These are phyloP conservation scores for Linnaemya tessellans DNA, from an alignment of 2,888 invertebrate genomes.

Conservation along the genomic window DNA sequence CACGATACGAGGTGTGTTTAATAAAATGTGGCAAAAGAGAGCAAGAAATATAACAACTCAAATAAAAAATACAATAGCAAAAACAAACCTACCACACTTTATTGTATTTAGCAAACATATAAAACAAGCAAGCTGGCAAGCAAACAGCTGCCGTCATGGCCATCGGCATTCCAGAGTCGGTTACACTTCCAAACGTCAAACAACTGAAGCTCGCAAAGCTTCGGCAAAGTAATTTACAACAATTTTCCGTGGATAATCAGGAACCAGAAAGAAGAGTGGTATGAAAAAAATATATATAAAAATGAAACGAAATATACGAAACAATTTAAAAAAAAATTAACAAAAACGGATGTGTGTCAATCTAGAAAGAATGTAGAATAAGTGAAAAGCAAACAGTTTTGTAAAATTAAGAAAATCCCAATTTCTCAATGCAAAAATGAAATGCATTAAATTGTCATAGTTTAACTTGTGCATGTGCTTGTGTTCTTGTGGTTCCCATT, in stretches of 20 bases:
- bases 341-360: constrained; percentile 58
- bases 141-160: constrained; percentile 72
- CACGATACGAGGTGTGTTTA: constrained; percentile 56
- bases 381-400: constrained; percentile 22
- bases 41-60: constrained; percentile 15
- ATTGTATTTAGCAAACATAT: constrained; percentile 68
- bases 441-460: constrained; percentile 69
- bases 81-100: constrained; percentile 69
- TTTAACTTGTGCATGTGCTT: constrained; percentile 65
- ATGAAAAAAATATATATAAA: constrained; percentile 25
- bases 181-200: constrained; percentile 71
- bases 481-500: constrained; percentile 60
- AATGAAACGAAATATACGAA: constrained; percentile 31
- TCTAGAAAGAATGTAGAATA: constrained; percentile 42
- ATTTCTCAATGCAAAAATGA: constrained; percentile 45
- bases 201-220: constrained; percentile 70
- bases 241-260: constrained; percentile 58
- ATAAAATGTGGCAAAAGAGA: constrained; percentile 41
- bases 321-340: background rate
- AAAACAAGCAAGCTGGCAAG: constrained; percentile 63
- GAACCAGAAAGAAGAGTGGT: constrained; percentile 58
- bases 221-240: constrained; percentile 36
- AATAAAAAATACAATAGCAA: constrained; percentile 30
- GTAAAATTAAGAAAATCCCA: constrained; percentile 28
- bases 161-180: constrained; percentile 73